Percentiles rank a stretch among this genome's conserved stretches.
phyloP scores from a whole-genome alignment of 2,888 invertebrate species.

The Nomada ferruginata region DNA sequence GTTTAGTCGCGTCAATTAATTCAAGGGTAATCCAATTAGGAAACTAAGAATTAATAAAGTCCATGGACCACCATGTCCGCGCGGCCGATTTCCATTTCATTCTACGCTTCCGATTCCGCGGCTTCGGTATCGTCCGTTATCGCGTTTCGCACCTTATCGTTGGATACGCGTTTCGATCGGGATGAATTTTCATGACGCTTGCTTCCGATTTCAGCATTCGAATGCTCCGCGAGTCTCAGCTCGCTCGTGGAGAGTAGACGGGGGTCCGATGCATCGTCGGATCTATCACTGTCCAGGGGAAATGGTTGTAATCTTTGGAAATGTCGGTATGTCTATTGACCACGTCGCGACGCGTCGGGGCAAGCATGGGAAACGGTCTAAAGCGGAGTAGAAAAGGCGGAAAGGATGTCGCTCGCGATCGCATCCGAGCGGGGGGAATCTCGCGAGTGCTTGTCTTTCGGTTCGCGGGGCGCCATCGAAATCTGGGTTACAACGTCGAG shows the following conservation, averaged over 20 bases:
- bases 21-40: conserved; percentile 73
- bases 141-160: conserved; percentile 4
- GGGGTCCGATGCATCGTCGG: too few relatives aligned
- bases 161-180: neutral
- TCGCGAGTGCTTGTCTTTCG: conserved; percentile 67
- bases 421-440: conserved; percentile 46
- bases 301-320: neutral
- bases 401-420: conserved; percentile 45
- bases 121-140: conserved; percentile 7
- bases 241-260: too few relatives aligned
- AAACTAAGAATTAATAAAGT: conserved; percentile 72
- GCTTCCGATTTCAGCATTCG: conserved; percentile 10
- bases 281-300: neutral
- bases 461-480: conserved; percentile 61
- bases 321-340: conserved; percentile 16
- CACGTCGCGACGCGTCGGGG: too few relatives aligned
- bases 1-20: conserved; percentile 73
- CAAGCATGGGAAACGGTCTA: conserved; percentile 43
- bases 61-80: conserved; percentile 25
- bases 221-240: neutral
- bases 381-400: conserved; percentile 37
- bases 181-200: conserved; percentile 34
- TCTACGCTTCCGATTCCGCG: conserved; percentile 1
- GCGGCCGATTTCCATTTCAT: conserved; percentile 46
- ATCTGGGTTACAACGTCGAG: conserved; percentile 65